Evolutionary conservation across 2,113 vertebrate genomes (phyloP).

Genomic region (Ginglymostoma cirratum): DNA sequence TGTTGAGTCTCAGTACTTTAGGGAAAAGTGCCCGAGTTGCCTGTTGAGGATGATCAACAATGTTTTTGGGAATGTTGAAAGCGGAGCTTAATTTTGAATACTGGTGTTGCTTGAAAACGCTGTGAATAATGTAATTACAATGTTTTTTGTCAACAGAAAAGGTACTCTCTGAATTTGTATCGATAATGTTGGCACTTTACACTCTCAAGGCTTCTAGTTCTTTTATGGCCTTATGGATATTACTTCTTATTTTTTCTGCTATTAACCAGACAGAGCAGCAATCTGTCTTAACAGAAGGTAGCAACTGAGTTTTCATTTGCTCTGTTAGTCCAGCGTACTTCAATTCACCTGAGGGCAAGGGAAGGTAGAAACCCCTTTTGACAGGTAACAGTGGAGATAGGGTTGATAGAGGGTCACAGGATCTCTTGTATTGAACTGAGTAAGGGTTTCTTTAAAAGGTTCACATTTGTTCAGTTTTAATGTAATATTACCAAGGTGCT

Average conservation of each 20-base stretch:
- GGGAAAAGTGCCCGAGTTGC: neutral
- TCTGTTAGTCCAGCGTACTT: neutral
- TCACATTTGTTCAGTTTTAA: neutral
- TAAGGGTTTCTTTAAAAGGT: neutral
- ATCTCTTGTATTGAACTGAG: neutral
- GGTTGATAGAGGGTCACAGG: neutral
- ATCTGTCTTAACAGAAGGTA: neutral
- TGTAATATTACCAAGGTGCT: neutral
- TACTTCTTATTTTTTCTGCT: neutral
- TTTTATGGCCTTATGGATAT: neutral
- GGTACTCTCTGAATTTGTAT: neutral
- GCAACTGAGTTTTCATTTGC: neutral
- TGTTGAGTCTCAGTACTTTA: neutral
- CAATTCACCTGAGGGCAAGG: neutral
- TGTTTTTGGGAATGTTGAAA: neutral
- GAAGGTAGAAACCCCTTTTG: neutral
- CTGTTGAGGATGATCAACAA: no score
- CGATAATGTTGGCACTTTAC: neutral
- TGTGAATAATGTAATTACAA: neutral
- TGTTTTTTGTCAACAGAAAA: neutral
- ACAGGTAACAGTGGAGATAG: neutral
- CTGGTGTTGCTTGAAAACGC: neutral
- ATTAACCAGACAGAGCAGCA: neutral
- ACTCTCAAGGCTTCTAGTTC: neutral
- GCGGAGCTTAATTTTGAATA: neutral